These are phyloP conservation scores for Tyrophagus putrescentiae DNA, from an alignment of 1,140 invertebrate species.

Conservation along the genomic window DNA sequence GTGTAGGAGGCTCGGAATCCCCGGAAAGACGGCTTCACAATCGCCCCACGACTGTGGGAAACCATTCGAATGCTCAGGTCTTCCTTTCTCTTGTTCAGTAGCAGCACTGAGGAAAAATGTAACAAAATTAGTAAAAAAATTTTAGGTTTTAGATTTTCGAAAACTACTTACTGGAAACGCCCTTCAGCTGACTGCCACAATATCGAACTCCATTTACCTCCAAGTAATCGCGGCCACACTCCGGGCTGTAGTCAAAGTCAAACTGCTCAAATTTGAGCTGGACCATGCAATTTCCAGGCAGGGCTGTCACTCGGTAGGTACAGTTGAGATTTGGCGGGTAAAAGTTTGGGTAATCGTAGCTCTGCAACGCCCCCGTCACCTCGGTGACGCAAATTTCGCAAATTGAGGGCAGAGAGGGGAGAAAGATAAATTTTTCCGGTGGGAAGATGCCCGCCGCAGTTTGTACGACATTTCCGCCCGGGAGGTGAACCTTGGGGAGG, in stretches of 20 bases:
- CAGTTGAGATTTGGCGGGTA: conserved; percentile 26
- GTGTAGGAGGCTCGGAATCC: conserved; percentile 26
- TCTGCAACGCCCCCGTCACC: conserved; percentile 25
- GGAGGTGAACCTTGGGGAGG: neutral
- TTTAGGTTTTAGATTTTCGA: neutral
- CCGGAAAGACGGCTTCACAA: conserved; percentile 17
- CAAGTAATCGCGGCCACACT: conserved; percentile 27
- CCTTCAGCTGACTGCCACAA: conserved; percentile 28
- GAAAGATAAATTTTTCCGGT: neutral
- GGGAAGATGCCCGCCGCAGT: neutral
- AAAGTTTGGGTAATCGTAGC: conserved; percentile 25
- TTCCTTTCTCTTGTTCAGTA: conserved; percentile 24
- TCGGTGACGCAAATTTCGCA: conserved; percentile 26
- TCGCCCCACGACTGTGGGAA: conserved; percentile 18
- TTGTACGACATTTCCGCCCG: neutral
- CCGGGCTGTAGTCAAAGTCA: conserved; percentile 21
- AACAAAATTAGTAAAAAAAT: conserved; percentile 7
- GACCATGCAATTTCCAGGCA: conserved; percentile 25
- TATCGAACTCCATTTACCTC: conserved; percentile 29
- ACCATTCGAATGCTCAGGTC: conserved; percentile 25
- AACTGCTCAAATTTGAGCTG: conserved; percentile 28
- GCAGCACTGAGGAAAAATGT: conserved; percentile 24
- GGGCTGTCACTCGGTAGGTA: conserved; percentile 24
- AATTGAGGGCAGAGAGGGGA: conserved; percentile 19
- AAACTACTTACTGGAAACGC: conserved; percentile 27